Percentiles rank a stretch among this genome's conserved stretches.
These are phyloP conservation scores for Hirtodrosophila duncani DNA, from an alignment of 2,888 invertebrate genomes.

Conservation along the genomic window DNA sequence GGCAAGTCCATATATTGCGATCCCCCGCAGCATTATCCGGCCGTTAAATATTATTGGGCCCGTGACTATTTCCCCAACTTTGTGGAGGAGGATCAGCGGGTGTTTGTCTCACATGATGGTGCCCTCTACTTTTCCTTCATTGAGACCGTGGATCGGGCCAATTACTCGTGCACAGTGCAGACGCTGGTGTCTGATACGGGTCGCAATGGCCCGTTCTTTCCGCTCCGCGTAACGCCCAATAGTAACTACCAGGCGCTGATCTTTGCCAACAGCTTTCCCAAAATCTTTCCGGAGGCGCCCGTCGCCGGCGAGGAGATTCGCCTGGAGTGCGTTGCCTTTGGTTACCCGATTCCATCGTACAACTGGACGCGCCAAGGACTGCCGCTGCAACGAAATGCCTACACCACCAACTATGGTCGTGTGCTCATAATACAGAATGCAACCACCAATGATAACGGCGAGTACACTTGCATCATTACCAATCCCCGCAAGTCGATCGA, in stretches of 20 bases:
- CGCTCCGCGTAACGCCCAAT: constrained; percentile 88
- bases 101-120: constrained; percentile 96
- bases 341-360: constrained; percentile 95
- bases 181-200: constrained; percentile 92
- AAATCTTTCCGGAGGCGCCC: constrained; percentile 95
- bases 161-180: constrained; percentile 94
- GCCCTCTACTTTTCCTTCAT: constrained; percentile 96
- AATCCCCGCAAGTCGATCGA: constrained; percentile 88
- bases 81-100: constrained; percentile 93
- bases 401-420: constrained; percentile 87
- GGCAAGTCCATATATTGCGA: constrained; percentile 95
- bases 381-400: constrained; percentile 86
- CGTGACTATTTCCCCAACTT: constrained; percentile 93
- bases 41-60: constrained; percentile 94
- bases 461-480: constrained; percentile 91
- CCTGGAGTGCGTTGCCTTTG: constrained; percentile 96
- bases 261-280: constrained; percentile 96
- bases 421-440: constrained; percentile 92
- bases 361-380: constrained; percentile 92
- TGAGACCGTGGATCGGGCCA: constrained; percentile 92
- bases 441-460: constrained; percentile 94
- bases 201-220: constrained; percentile 93
- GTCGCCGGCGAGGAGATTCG: constrained; percentile 92
- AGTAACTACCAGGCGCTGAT: constrained; percentile 93
- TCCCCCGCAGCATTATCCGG: constrained; percentile 94